Base-by-base conservation (phyloP, 1,140 invertebrate species). In the Euwallacea fornicatus region DNA sequence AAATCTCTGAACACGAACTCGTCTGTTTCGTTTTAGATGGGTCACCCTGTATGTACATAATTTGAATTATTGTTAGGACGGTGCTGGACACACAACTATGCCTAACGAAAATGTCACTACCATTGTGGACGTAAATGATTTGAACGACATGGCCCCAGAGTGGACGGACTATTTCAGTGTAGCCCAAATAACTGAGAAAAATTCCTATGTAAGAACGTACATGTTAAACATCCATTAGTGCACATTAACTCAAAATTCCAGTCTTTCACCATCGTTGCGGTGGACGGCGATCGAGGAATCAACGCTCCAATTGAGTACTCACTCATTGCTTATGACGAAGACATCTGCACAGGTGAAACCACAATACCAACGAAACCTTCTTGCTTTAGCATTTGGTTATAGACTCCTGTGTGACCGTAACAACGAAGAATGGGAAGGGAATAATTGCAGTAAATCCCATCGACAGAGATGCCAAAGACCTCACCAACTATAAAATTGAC, bases 261-360 rank as follows among this genome's bases (percentile, higher is more conserved):
- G 75, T 74, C 73, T 73, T 66, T 84, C 82, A 66, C 74, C 6
- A 81, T 86, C 0, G 74, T 74, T 43, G 85, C 86, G 2, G 83
- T 86, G n/a, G 85, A 87, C 70, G 85, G 84, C 9, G 86, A 87
- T 73, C 83, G 83, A 1, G 82, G 81, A 42, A 84, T 87, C 43
- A 79, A 85, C 70, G 82, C 80, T 66, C 74, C 76, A 21, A 86
- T 87, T 50, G 72, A 82, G 63, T 87, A 87, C 72, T 78, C 66
- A 46, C 71, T 86, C 0, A 58, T 60, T 64, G 66, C 60, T 33
- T 67, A 46, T 69, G 77, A 47, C 64, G 72, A 70, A 47, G 74
- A 73, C 61, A 67, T 66, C 11, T 66, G 64, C n/a, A 58, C 7
- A 58, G 71, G 64, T 73, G 41, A 72, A 62, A 66, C 21, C 21